Evolutionary conservation across 2,888 invertebrate genomes (phyloP).

Genomic region (Cheilosia impressa): DNA sequence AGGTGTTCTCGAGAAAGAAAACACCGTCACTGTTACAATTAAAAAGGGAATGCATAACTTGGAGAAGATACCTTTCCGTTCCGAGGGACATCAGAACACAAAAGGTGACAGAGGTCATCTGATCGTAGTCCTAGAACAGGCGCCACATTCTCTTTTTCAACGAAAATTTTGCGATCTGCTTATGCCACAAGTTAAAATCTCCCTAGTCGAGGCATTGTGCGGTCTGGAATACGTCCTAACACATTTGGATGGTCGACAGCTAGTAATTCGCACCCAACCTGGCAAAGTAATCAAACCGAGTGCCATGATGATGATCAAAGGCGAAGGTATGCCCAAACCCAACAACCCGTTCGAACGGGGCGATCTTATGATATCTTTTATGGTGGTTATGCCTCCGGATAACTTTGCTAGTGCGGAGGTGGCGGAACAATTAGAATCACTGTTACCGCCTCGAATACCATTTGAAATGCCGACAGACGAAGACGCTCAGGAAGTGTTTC

Average conservation of each 20-base stretch:
- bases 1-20: conserved; percentile 92
- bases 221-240: conserved; percentile 93
- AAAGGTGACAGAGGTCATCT: conserved; percentile 95
- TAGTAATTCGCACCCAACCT: conserved; percentile 90
- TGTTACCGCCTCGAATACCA: conserved; percentile 89
- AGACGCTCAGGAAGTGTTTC: conserved; percentile 93
- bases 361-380: conserved; percentile 93
- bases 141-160: conserved; percentile 91
- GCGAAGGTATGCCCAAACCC: conserved; percentile 95
- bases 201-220: conserved; percentile 94
- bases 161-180: conserved; percentile 90
- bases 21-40: conserved; percentile 93
- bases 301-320: conserved; percentile 89
- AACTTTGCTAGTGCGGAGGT: conserved; percentile 89
- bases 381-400: conserved; percentile 92
- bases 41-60: conserved; percentile 95
- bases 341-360: conserved; percentile 94
- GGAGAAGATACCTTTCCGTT: conserved; percentile 92
- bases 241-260: conserved; percentile 94
- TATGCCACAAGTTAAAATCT: conserved; percentile 88
- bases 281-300: conserved; percentile 94
- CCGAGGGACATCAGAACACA: conserved; percentile 96
- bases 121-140: conserved; percentile 92
- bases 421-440: conserved; percentile 88
- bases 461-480: conserved; percentile 91